Conservation (phyloP, 2,797 vertebrate genomes). For the Cynodonichthys magdalenae region DNA sequence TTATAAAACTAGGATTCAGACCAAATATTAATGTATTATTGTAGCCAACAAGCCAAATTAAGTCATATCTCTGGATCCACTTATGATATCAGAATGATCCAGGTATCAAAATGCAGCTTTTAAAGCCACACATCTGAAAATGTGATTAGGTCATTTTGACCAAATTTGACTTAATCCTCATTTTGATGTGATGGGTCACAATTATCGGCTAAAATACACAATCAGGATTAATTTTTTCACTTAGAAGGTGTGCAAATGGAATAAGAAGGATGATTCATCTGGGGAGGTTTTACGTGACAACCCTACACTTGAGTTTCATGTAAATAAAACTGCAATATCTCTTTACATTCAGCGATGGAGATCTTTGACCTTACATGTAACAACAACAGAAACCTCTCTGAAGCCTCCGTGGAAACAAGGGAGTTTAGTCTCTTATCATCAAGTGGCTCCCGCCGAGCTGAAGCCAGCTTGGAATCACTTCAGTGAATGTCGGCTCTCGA, state of each 20-base stretch:
- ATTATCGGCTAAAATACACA: too few relatives aligned
- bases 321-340: slow-evolving; percentile 55
- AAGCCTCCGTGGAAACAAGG: slow-evolving; percentile 47
- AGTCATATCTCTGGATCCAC: too few relatives aligned
- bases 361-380: slow-evolving; percentile 54
- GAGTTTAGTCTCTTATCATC: slow-evolving; percentile 52
- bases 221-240: slow-evolving; percentile 26
- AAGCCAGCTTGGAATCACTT: slow-evolving; percentile 28
- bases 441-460: slow-evolving; percentile 46
- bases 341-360: slow-evolving; percentile 5
- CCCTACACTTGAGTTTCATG: slow-evolving; percentile 22
- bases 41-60: too few relatives aligned
- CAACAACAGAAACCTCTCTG: slow-evolving; percentile 43
- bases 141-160: too few relatives aligned
- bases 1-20: too few relatives aligned
- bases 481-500: slow-evolving; percentile 37
- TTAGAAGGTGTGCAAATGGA: slow-evolving; percentile 64
- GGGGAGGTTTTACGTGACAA: slow-evolving; percentile 39
- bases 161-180: too few relatives aligned
- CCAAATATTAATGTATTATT: too few relatives aligned
- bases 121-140: too few relatives aligned
- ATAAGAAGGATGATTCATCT: slow-evolving; percentile 59
- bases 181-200: too few relatives aligned
- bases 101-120: too few relatives aligned
- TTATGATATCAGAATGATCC: too few relatives aligned